A percentile compares a stretch with the other conserved stretches of the same genome.
Evolutionary conservation across 2,113 vertebrate genomes (phyloP).

Genomic region (Etia nguti): DNA sequence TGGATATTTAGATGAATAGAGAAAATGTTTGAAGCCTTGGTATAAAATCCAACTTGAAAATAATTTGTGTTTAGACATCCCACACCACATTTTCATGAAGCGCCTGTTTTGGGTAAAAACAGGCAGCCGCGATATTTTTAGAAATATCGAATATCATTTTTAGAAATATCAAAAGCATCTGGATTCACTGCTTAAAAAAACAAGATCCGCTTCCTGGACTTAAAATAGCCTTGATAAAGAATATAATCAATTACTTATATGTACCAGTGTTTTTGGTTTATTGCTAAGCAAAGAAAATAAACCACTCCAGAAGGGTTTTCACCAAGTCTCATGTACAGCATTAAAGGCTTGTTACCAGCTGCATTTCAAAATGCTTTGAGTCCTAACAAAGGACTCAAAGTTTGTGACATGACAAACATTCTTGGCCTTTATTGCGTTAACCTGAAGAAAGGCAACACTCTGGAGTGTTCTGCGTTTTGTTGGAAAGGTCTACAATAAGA

Average conservation of each 20-base stretch:
- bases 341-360: constrained; percentile 33
- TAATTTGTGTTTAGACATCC: background rate
- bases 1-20: background rate
- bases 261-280: background rate
- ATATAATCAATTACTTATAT: background rate
- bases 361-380: background rate
- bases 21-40: background rate
- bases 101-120: background rate
- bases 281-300: constrained; percentile 22
- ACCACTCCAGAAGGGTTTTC: constrained; percentile 14
- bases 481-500: background rate
- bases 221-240: background rate
- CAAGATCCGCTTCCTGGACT: background rate
- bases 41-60: background rate
- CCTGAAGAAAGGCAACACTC: background rate
- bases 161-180: constrained; percentile 20
- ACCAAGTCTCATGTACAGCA: background rate
- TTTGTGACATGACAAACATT: background rate
- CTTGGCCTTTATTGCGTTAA: background rate
- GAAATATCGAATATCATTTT: no score
- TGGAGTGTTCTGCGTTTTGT: background rate
- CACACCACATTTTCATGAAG: background rate
- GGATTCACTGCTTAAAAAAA: background rate
- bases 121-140: no score
- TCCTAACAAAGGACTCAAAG: background rate